Conservation (phyloP, 2,797 vertebrate genomes). For the Falco cherrug region DNA sequence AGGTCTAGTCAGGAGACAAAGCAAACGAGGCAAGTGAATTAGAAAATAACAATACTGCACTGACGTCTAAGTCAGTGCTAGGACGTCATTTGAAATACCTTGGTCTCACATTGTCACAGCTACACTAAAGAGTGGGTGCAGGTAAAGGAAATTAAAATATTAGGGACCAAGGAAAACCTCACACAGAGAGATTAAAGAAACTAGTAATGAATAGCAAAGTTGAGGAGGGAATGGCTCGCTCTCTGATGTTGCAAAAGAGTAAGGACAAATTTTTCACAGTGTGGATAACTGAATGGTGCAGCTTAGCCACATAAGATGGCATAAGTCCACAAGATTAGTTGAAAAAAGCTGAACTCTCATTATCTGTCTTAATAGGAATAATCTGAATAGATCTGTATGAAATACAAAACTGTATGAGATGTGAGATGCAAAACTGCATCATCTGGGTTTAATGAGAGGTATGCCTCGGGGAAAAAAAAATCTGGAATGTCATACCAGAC, state of each 20-base stretch:
- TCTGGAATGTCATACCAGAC: not conserved
- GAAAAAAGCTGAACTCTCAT: not conserved
- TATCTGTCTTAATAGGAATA: not conserved
- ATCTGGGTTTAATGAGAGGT: not conserved
- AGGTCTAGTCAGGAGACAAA: not conserved
- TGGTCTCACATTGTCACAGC: not conserved
- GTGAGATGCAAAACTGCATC: not conserved
- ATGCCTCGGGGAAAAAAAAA: not conserved
- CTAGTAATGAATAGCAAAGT: not conserved
- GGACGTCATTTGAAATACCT: not conserved
- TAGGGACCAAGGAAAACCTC: not conserved
- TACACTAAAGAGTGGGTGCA: not conserved
- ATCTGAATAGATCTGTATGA: not conserved
- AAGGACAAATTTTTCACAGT: not conserved
- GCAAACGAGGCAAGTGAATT: not conserved
- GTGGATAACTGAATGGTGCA: not conserved
- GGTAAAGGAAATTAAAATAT: not conserved
- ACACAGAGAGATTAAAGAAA: not conserved
- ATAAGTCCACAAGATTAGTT: not conserved
- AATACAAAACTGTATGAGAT: not conserved
- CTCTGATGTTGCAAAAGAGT: not conserved
- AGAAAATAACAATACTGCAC: not conserved
- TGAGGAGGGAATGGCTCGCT: not conserved
- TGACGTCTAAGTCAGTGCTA: not conserved
- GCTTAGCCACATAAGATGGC: not conserved